These are phyloP conservation scores for Antitype chi DNA, from an alignment of 2,888 invertebrate species.

Conservation along the genomic window DNA sequence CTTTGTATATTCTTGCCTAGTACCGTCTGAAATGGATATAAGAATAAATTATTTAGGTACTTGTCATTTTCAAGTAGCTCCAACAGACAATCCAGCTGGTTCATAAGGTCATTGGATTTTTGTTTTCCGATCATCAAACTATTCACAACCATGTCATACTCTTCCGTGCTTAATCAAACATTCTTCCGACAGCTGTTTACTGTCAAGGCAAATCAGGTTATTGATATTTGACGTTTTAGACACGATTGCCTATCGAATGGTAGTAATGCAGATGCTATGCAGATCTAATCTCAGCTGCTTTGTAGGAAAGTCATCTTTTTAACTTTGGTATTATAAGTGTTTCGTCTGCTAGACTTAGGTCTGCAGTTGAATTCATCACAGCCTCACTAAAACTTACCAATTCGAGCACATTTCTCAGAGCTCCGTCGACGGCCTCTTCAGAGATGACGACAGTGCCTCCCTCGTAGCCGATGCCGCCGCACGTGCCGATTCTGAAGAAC, in stretches of 20 bases:
- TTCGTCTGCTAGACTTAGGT: not conserved
- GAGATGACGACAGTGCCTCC: constrained; percentile 98
- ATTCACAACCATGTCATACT: not conserved
- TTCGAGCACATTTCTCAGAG: constrained; percentile 95
- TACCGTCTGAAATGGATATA: constrained; percentile 92
- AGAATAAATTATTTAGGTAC: not conserved
- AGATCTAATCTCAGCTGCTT: not conserved
- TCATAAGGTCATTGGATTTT: not conserved
- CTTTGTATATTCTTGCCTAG: constrained; percentile 95
- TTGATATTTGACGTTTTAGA: not conserved
- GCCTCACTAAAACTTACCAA: constrained; percentile 91
- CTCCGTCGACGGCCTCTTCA: constrained; percentile 97
- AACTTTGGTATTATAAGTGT: not conserved
- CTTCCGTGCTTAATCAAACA: not conserved
- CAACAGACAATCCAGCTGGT: not conserved
- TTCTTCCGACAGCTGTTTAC: not conserved
- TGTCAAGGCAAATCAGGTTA: not conserved
- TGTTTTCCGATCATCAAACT: not conserved
- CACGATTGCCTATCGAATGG: not conserved
- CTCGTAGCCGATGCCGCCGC: constrained; percentile 98
- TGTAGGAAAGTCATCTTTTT: not conserved
- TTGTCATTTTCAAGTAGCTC: not conserved
- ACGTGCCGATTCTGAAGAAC: constrained; percentile 98
- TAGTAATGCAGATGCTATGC: not conserved
- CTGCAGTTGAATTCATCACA: not conserved